These are phyloP conservation scores for Onychostruthus taczanowskii DNA, from an alignment of 2,113 vertebrate species.

Conservation along the genomic window DNA sequence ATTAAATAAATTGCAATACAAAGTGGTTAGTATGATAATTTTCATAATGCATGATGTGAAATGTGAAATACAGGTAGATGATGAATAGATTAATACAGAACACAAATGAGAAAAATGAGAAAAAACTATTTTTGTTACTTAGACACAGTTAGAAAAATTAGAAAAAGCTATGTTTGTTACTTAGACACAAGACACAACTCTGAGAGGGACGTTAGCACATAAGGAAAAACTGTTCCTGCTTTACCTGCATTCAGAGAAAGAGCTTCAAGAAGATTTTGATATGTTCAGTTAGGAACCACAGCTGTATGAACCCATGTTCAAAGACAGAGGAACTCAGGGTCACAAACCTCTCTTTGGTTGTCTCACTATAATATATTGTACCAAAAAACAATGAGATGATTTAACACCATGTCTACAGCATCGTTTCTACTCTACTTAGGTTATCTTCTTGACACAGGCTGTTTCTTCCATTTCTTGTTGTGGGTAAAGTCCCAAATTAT, in stretches of 20 bases:
- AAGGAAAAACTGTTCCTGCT: neutral
- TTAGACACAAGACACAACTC: no score
- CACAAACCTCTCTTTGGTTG: neutral
- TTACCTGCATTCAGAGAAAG: neutral
- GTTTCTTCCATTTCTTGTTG: neutral
- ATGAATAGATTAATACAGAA: neutral
- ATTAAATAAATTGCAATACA: neutral
- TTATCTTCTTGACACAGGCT: neutral
- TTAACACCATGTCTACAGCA: neutral
- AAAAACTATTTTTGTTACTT: no score
- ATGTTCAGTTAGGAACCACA: neutral
- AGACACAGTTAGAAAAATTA: no score
- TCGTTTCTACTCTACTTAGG: neutral
- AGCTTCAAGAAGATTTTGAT: neutral
- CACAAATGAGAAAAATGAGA: neutral
- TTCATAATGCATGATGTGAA: neutral
- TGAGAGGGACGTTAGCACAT: neutral
- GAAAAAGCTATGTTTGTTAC: no score
- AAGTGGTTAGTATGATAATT: neutral
- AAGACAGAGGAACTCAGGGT: neutral
- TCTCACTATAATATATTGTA: neutral
- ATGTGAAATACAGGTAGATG: neutral
- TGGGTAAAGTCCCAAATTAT: neutral
- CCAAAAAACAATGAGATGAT: neutral
- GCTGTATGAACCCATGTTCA: neutral